Evolutionary conservation across 2,888 invertebrate genomes (phyloP).

Genomic region (Trissoscelio sp.): DNA sequence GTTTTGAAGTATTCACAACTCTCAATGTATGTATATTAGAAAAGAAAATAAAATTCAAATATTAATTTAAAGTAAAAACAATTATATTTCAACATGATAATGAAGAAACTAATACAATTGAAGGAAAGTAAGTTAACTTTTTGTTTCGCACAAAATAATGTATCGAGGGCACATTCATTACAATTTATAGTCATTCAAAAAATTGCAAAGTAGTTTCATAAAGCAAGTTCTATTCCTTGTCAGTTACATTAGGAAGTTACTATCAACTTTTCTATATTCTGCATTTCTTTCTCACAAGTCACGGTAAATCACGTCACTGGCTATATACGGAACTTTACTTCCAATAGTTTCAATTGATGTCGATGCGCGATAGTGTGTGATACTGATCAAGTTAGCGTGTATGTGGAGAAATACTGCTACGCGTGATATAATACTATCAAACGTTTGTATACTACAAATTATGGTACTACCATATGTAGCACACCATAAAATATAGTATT

Average conservation of each 20-base stretch:
- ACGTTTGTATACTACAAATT: slow-evolving; percentile 61
- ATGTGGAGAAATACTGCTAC: slow-evolving; percentile 54
- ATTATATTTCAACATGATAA: no score
- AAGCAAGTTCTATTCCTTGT: slow-evolving; percentile 50
- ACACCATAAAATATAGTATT: slow-evolving; percentile 40
- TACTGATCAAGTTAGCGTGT: slow-evolving; percentile 61
- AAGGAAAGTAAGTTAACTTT: slow-evolving; percentile 3
- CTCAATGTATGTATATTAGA: no score
- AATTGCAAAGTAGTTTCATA: slow-evolving; percentile 44
- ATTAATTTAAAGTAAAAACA: no score
- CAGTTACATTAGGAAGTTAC: slow-evolving; percentile 54
- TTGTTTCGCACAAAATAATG: not conserved
- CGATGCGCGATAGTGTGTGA: slow-evolving; percentile 60
- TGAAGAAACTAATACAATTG: no score
- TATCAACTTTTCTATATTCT: slow-evolving; percentile 62
- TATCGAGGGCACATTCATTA: slow-evolving; percentile 3
- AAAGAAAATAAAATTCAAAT: no score
- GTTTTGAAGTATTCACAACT: no score
- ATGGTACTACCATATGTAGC: slow-evolving; percentile 57
- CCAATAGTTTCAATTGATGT: slow-evolving; percentile 66
- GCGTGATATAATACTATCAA: slow-evolving; percentile 56
- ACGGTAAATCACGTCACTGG: slow-evolving; percentile 59
- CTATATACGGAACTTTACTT: slow-evolving; percentile 61
- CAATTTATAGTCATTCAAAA: slow-evolving; percentile 45
- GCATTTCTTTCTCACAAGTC: slow-evolving; percentile 63